Base-by-base conservation (phyloP, 2,797 vertebrate genomes). In the Calcarius lapponicus region DNA sequence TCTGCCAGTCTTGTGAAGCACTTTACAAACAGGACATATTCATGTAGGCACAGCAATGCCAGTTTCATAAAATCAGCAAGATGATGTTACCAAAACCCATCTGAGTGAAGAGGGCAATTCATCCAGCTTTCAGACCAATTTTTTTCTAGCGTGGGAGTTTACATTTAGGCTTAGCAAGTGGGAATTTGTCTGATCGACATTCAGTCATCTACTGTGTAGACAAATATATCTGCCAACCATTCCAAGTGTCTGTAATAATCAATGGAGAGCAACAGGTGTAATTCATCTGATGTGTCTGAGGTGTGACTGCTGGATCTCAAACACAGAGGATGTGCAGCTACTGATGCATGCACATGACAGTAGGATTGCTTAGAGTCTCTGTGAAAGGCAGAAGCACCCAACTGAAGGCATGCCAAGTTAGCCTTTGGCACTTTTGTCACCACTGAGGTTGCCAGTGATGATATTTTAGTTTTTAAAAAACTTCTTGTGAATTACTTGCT, bases 281-380 rank as follows among this genome's bases (percentile, higher is more conserved):
- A 71, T 61, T 70, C 38, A 86, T 58, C 50, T 61, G 32, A 78
- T 25, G 32, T 6, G 10, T 25, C 72, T 90, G 48, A 48, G 36
- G 32, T 81, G 58, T 86, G 48, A 57, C 53, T 76, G 60, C 31
- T 78, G 31, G 43, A 73, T 36, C 24, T 36, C 42, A 88, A 54
- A 74, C 6, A 60, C 15, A 82, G 80, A 83, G 38, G 9, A 76
- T 15, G 38, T 26, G 64, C 32, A 75, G 70, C 62, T 75, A 57
- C 65, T 81, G n/a, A 34, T 42, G 36, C 2, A 0, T 4, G 3
- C 42, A 74, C 9, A 7, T 0, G 8, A 42, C 0, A 74, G 48
- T 5, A 42, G 45, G 57, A 71, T 50, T 74, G 45, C 76, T 84
- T 7, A 5, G 38, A 81, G 26, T 17, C 29, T 76, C 34, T 71